Conservation (phyloP, 2,888 invertebrate species). For the Limnephilus lunatus region DNA sequence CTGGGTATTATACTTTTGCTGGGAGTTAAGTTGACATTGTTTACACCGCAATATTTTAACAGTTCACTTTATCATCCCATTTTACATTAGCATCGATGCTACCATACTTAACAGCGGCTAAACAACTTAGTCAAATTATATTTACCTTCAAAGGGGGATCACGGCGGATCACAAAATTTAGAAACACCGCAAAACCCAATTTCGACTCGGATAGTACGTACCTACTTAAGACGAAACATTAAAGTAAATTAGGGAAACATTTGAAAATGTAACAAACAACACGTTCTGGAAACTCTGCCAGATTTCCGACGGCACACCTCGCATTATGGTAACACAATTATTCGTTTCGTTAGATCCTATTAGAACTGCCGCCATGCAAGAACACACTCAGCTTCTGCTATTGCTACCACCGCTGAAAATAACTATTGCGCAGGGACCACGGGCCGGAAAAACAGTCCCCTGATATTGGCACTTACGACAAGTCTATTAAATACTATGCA, state of each 20-base stretch:
- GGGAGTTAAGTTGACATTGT: not conserved
- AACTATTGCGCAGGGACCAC: not conserved
- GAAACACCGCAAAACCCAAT: slow-evolving; percentile 30
- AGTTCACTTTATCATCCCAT: not conserved
- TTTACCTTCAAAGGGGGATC: slow-evolving; percentile 27
- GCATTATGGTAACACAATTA: slow-evolving; percentile 57
- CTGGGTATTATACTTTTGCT: too few species aligned
- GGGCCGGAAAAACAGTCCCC: not conserved
- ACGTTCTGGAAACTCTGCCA: slow-evolving; percentile 19
- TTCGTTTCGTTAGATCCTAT: slow-evolving; percentile 61
- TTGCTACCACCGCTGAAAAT: slow-evolving; percentile 19
- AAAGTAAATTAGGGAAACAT: slow-evolving; percentile 47
- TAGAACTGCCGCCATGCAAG: slow-evolving; percentile 49
- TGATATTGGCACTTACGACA: not conserved
- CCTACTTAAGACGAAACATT: slow-evolving; percentile 32
- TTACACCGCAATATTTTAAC: not conserved
- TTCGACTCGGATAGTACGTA: slow-evolving; percentile 4
- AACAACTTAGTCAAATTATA: slow-evolving; percentile 24
- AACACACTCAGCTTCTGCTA: not conserved
- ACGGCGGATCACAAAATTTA: not conserved
- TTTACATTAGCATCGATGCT: slow-evolving; percentile 19
- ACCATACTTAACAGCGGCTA: slow-evolving; percentile 13
- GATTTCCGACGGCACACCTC: slow-evolving; percentile 38
- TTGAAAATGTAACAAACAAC: slow-evolving; percentile 45
- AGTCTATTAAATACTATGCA: not conserved